phyloP scores from a whole-genome alignment of 2,888 invertebrate genomes.

The Rotaria macrura region DNA sequence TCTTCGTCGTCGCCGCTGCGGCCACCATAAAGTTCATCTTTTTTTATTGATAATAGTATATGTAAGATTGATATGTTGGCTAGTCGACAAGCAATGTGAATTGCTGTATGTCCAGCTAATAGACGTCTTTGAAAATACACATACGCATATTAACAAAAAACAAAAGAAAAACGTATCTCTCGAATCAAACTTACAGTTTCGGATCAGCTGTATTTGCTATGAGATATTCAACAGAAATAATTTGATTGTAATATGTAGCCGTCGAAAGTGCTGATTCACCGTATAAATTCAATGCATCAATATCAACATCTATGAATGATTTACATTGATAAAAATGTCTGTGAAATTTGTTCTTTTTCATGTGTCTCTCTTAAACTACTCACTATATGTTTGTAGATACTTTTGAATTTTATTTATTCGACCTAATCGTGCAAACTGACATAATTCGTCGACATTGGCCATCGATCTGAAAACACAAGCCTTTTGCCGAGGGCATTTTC shows the following conservation, averaged over 20 bases:
- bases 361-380: neutral
- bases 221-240: neutral
- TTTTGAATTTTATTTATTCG: neutral
- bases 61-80: neutral
- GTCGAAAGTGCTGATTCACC: neutral
- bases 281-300: neutral
- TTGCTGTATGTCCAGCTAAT: neutral
- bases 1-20: neutral
- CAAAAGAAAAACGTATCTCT: too few relatives aligned
- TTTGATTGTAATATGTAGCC: neutral
- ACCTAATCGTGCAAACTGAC: slow-evolving; percentile 7
- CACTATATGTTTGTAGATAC: neutral
- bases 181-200: neutral
- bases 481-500: neutral
- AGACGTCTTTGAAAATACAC: neutral
- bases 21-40: too few relatives aligned
- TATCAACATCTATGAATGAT: neutral
- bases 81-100: neutral
- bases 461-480: slow-evolving; percentile 6
- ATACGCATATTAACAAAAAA: too few relatives aligned
- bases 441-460: neutral
- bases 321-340: neutral
- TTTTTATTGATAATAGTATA: neutral
- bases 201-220: neutral
- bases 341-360: neutral